phyloP scores from a whole-genome alignment of 1,140 invertebrate species.

The Melitaea cinxia region DNA sequence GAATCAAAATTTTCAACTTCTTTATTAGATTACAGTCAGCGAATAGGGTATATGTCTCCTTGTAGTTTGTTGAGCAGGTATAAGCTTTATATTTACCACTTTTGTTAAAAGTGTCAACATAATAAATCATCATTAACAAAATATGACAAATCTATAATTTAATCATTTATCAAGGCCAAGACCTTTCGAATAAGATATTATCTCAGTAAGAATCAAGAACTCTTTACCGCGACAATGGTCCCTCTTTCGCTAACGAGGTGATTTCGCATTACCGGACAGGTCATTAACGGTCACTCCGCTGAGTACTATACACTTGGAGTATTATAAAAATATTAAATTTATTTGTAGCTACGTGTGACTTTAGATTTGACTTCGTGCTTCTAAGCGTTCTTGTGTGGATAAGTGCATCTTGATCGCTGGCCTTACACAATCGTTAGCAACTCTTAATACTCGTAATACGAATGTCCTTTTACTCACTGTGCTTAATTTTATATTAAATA shows the following conservation, averaged over 20 bases:
- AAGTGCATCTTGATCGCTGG: neutral
- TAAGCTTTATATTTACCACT: too few species aligned
- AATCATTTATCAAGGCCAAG: conserved; percentile 24
- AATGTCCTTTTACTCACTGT: neutral
- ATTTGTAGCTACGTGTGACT: conserved; percentile 23
- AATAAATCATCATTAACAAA: conserved; percentile 14
- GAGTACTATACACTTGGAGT: conserved; percentile 29
- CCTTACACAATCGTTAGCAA: neutral
- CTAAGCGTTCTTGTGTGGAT: conserved; percentile 8
- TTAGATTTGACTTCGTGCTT: conserved; percentile 19
- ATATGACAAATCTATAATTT: conserved; percentile 21
- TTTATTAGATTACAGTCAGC: too few species aligned
- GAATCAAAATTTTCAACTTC: too few species aligned
- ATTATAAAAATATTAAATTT: conserved; percentile 48
- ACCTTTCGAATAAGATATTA: conserved; percentile 27
- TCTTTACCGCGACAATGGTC: conserved; percentile 57
- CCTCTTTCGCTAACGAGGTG: conserved; percentile 54
- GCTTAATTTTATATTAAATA: too few species aligned
- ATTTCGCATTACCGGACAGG: conserved; percentile 54
- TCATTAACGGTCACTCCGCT: conserved; percentile 63
- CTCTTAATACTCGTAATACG: neutral
- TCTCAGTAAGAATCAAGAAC: conserved; percentile 51
- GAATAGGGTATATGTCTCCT: too few species aligned
- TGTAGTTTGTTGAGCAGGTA: neutral
- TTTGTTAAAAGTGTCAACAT: too few species aligned